phyloP scores from a whole-genome alignment of 2,113 vertebrate species.

The Hippopotamus amphibius region DNA sequence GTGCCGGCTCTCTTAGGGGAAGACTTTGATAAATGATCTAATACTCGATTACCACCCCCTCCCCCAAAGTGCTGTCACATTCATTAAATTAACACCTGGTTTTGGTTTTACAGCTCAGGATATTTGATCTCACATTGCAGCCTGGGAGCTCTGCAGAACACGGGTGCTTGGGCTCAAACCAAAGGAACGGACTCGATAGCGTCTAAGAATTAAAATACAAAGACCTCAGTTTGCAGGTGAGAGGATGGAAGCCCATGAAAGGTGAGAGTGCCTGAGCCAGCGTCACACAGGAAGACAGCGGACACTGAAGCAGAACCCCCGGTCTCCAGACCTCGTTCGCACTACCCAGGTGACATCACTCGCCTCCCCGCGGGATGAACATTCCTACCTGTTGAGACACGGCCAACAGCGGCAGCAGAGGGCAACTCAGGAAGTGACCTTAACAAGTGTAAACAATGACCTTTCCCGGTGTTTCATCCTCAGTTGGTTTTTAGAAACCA shows the following conservation, averaged over 20 bases:
- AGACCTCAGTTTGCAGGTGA: accelerated
- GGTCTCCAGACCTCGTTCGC: not conserved
- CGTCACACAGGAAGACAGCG: accelerated
- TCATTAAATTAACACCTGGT: not conserved
- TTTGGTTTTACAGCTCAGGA: not conserved
- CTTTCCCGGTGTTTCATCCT: not conserved
- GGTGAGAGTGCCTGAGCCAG: no score
- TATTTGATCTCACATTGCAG: accelerated
- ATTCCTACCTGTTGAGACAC: accelerated
- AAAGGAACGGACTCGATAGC: accelerated
- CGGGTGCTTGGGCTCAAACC: accelerated
- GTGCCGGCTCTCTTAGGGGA: not conserved
- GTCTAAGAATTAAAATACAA: not conserved
- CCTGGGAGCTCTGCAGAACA: no score
- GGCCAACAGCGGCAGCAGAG: no score
- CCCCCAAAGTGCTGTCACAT: accelerated
- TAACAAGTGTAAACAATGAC: accelerated
- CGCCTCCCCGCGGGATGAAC: accelerated
- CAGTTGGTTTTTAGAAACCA: not conserved
- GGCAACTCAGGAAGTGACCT: not conserved
- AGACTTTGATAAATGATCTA: not conserved
- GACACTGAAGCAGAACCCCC: accelerated
- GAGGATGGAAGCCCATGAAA: accelerated
- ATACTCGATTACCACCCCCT: no score
- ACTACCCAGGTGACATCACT: accelerated